A percentile compares a stretch with the other conserved stretches of the same genome.
Evolutionary conservation across 1,140 invertebrate species (phyloP).

Genomic region (Sitobion miscanthi): DNA sequence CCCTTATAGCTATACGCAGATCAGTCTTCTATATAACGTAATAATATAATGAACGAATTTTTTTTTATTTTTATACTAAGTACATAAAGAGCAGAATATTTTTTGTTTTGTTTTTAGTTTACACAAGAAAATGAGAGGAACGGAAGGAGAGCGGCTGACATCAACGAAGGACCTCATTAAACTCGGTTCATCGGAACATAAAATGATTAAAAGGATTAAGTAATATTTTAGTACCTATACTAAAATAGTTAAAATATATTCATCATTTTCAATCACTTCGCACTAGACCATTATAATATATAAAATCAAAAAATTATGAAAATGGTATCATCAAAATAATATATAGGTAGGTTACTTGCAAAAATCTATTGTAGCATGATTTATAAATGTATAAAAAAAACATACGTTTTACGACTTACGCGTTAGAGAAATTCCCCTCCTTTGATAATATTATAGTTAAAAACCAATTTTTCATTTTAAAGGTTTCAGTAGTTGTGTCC

Average conservation of each 20-base stretch:
- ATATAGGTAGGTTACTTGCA: not conserved
- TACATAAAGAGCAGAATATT: not conserved
- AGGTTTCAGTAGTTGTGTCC: not conserved
- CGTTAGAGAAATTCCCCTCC: not conserved
- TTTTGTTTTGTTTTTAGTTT: not conserved
- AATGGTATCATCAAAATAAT: not conserved
- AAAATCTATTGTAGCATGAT: not conserved
- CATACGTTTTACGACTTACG: not conserved
- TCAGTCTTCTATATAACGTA: not conserved
- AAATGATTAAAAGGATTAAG: not conserved
- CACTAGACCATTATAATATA: not conserved
- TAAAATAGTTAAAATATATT: not conserved
- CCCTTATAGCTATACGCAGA: not conserved
- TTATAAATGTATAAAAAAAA: not conserved
- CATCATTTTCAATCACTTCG: not conserved
- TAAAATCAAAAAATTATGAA: not conserved
- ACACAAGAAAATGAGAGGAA: not conserved
- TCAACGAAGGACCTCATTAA: not conserved
- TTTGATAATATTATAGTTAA: not conserved
- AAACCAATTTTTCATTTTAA: conserved; percentile 16
- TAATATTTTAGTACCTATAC: no score
- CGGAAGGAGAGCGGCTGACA: not conserved
- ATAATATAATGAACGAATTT: not conserved
- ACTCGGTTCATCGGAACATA: not conserved
- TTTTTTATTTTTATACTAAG: not conserved